Evolutionary conservation across 2,797 vertebrate species (phyloP), one percentile per base, ranked within the genome.

Genomic region (Microctenopoma steveboyesi): DNA sequence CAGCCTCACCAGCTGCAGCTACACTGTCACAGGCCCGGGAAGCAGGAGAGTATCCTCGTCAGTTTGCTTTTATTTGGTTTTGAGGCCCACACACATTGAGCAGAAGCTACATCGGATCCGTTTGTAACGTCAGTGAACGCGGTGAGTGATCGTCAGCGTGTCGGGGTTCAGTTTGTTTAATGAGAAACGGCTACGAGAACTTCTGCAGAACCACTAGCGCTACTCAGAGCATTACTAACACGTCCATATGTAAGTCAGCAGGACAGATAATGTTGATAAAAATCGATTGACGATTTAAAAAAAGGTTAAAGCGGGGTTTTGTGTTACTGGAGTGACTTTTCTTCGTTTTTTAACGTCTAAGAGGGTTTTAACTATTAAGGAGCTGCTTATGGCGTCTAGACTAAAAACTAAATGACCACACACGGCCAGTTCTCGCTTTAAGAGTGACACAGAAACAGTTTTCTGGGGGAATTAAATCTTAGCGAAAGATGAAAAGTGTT

Each of bases 141-240:
- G 90, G 90, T 91, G 74, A 81, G 88, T 43, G 45, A 45, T n/a
- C 11, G 50, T 39, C 0, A 39, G 9, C 16, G 3, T 15, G 1
- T 46, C 22, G 1, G 11, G 64, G 15, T 62, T 66, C 46, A 28
- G 65, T 76, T 76, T 58, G 51, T 60, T 3, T 54, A 37, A 61
- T 11, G 42, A 60, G 45, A 64, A 57, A 72, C 66, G 59, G 60
- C 76, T 49, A 60, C 68, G 35, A 73, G 30, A 83, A 75, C 68
- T 79, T 77, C 39, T 43, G 47, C 59, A 50, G 11, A 30, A 46
- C 27, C 28, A 50, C n/a, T 9, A 45, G 47, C 54, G 28, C 39
- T 48, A 53, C 12, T 45, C 7, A 45, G 7, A 39, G 37, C 11
- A 9, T 3, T 39, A 2, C 3, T 47, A 13, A 40, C 39, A 11